Percentiles rank a stretch among this genome's conserved stretches.
Conservation (phyloP, 2,113 vertebrate genomes). For the Atrichornis clamosus region DNA sequence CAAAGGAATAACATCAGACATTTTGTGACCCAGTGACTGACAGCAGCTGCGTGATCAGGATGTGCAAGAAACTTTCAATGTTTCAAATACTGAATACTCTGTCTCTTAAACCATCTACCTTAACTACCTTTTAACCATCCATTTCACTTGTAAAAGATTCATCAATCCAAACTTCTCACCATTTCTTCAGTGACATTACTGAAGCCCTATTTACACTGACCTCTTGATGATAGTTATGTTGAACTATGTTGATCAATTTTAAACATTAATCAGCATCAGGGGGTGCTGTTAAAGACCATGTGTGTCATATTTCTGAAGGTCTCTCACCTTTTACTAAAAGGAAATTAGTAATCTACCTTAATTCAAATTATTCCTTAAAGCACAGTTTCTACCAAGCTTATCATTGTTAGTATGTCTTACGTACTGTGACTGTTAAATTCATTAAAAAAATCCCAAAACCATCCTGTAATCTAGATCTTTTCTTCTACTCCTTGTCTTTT, state of each 20-base stretch:
- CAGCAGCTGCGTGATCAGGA: not conserved
- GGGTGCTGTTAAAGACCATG: not conserved
- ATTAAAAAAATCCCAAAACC: not conserved
- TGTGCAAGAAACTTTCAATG: not conserved
- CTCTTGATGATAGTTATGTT: not conserved
- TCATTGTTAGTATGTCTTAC: not conserved
- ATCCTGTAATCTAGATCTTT: not conserved
- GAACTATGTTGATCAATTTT: not conserved
- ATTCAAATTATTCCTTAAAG: not conserved
- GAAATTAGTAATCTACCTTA: not conserved
- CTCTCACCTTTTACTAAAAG: not conserved
- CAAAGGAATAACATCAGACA: not conserved
- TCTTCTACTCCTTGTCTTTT: not conserved
- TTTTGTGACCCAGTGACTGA: not conserved
- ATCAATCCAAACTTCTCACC: not conserved
- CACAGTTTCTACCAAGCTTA: not conserved
- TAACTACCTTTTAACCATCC: not conserved
- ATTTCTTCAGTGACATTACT: not conserved
- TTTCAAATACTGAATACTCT: not conserved
- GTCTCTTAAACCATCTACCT: not conserved
- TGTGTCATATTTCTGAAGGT: not conserved
- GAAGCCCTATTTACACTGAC: not conserved
- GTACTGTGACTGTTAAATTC: not conserved
- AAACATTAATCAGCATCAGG: not conserved
- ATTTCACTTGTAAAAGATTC: not conserved